Conservation (phyloP, 2,888 invertebrate species). For the Callinectes sapidus region DNA sequence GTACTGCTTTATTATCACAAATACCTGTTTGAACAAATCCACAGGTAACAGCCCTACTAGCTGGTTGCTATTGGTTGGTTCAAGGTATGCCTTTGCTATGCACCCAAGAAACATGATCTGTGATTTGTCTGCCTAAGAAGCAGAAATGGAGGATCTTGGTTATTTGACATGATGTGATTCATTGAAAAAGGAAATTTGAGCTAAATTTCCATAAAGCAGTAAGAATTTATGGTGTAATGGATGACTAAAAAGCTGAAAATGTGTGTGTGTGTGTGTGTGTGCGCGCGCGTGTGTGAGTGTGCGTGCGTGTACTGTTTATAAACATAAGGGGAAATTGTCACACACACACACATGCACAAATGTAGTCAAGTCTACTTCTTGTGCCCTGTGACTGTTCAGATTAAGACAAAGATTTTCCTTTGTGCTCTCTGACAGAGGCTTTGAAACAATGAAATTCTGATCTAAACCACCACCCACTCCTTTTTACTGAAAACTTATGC, state of each 20-base stretch:
- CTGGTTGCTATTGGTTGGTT: background rate
- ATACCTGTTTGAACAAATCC: background rate
- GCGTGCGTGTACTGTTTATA: background rate
- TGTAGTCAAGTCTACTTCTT: background rate
- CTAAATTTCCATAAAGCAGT: background rate
- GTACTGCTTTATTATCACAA: background rate
- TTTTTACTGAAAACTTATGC: background rate
- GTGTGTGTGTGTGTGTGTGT: background rate
- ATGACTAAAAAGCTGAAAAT: background rate
- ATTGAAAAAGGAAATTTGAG: background rate
- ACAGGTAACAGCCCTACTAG: background rate
- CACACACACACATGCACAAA: background rate
- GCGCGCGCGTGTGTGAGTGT: background rate
- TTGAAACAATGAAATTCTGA: background rate
- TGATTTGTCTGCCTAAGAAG: background rate
- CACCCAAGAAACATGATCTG: background rate
- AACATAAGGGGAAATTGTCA: background rate
- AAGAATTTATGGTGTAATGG: background rate
- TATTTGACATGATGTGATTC: background rate
- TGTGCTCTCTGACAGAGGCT: background rate
- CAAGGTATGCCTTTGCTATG: background rate
- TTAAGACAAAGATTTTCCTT: background rate
- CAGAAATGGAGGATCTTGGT: background rate
- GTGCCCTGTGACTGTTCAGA: background rate
- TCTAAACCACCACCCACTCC: background rate